Evolutionary conservation across 2,113 vertebrate species (phyloP).

Genomic region (Pionites leucogaster): DNA sequence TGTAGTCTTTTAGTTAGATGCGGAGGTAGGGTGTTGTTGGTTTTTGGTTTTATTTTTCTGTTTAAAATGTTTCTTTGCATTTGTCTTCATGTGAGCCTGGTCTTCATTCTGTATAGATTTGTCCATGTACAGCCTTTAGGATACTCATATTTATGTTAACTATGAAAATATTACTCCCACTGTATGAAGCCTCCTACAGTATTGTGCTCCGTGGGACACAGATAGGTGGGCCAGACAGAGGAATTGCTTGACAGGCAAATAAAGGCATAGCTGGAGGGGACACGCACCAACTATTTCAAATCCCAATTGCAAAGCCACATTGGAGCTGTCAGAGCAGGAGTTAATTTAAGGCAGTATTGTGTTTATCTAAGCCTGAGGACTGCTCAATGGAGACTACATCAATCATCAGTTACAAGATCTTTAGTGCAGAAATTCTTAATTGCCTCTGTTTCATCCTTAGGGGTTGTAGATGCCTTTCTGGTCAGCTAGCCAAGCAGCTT

Average conservation of each 20-base stretch:
- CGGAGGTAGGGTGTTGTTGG: rapidly evolving
- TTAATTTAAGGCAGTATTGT: not conserved
- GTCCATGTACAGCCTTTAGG: not conserved
- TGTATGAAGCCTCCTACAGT: not conserved
- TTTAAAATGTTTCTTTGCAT: not conserved
- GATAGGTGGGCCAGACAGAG: not conserved
- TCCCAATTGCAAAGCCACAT: not conserved
- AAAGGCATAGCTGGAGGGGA: not conserved
- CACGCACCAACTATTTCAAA: not conserved
- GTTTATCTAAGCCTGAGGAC: not conserved
- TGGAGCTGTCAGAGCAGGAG: not conserved
- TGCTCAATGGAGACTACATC: not conserved
- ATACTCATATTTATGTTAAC: not conserved
- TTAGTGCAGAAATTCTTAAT: not conserved
- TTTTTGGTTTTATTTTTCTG: not conserved
- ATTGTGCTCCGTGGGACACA: not conserved
- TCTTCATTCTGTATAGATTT: not conserved
- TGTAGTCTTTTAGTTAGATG: not conserved
- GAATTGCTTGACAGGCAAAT: not conserved
- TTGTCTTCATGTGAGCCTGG: not conserved
- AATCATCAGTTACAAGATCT: not conserved
- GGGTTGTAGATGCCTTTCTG: not conserved
- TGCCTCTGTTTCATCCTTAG: not conserved
- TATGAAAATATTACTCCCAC: not conserved
- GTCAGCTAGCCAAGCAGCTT: not conserved